Percentiles rank a stretch among this genome's conserved stretches.
Conservation (phyloP, 2,888 invertebrate species). For the Isoperla grammatica region DNA sequence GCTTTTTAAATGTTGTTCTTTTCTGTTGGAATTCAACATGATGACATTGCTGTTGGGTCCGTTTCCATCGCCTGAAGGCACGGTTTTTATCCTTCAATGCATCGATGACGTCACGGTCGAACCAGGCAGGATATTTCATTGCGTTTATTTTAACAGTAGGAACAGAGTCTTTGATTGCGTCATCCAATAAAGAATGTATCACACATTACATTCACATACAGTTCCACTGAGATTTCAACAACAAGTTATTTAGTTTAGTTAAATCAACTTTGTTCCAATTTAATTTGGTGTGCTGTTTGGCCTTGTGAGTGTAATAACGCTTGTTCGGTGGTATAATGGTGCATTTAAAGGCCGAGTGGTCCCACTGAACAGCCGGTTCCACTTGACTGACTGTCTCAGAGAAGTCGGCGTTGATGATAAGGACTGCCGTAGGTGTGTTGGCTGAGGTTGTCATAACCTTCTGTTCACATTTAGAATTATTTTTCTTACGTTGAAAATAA, state of each 20-base stretch:
- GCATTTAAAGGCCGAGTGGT: too few species aligned
- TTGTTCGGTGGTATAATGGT: too few species aligned
- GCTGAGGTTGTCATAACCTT: constrained; percentile 24
- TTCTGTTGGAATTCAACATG: not conserved
- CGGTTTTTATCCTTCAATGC: not conserved
- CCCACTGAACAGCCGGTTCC: too few species aligned
- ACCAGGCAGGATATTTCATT: constrained; percentile 1
- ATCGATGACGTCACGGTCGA: not conserved
- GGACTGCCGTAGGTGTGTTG: constrained; percentile 26
- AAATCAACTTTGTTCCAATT: too few species aligned
- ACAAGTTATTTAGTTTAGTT: too few species aligned
- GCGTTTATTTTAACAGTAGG: not conserved
- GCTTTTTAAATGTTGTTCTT: not conserved
- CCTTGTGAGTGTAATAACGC: too few species aligned
- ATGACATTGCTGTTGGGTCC: not conserved
- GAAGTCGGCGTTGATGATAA: too few species aligned
- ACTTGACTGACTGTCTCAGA: too few species aligned
- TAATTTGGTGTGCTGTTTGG: too few species aligned
- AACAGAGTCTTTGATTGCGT: not conserved
- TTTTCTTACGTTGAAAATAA: constrained; percentile 28
- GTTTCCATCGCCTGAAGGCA: not conserved
- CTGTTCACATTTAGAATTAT: constrained; percentile 32
- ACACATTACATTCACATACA: too few species aligned
- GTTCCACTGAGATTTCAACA: too few species aligned
- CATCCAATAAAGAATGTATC: not conserved